These are phyloP conservation scores for Drosophila asahinai DNA, from an alignment of 1,140 invertebrate genomes.

Conservation along the genomic window DNA sequence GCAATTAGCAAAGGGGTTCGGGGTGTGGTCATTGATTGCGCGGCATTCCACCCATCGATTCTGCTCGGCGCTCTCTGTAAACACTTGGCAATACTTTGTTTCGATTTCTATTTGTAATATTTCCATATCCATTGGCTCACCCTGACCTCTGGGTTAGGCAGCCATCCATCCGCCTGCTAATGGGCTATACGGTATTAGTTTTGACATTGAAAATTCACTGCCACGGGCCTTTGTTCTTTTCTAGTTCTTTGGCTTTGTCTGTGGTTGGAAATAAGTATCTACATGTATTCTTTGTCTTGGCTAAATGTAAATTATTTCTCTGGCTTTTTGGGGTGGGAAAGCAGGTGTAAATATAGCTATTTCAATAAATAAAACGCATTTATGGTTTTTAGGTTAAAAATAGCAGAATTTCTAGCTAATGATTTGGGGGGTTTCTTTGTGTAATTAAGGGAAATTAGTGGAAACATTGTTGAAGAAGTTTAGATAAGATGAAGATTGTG, in stretches of 20 bases:
- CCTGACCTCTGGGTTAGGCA: conserved; percentile 37
- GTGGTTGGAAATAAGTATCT: background rate
- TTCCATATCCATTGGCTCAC: conserved; percentile 27
- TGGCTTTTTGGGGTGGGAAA: background rate
- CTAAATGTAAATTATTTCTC: conserved; percentile 1
- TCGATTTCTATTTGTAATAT: conserved; percentile 20
- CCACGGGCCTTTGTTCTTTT: conserved; percentile 9
- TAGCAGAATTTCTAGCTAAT: background rate
- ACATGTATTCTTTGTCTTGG: conserved; percentile 13
- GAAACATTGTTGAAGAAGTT: background rate
- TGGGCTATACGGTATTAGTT: conserved; percentile 20
- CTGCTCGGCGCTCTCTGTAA: conserved; percentile 16
- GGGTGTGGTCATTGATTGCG: conserved; percentile 40
- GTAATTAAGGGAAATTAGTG: conserved; percentile 3
- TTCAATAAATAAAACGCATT: conserved; percentile 10
- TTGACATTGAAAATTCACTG: conserved; percentile 51
- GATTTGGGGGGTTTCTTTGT: background rate
- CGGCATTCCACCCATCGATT: conserved; percentile 26
- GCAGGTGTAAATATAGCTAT: conserved; percentile 6
- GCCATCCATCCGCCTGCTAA: conserved; percentile 1
- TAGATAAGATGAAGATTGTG: too few species aligned
- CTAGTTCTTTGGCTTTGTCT: background rate
- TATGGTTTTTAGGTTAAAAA: background rate
- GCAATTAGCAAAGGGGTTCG: conserved; percentile 27
- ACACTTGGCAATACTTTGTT: conserved; percentile 32